Conservation (phyloP, 2,113 vertebrate species). For the Chloroceryle aenea region DNA sequence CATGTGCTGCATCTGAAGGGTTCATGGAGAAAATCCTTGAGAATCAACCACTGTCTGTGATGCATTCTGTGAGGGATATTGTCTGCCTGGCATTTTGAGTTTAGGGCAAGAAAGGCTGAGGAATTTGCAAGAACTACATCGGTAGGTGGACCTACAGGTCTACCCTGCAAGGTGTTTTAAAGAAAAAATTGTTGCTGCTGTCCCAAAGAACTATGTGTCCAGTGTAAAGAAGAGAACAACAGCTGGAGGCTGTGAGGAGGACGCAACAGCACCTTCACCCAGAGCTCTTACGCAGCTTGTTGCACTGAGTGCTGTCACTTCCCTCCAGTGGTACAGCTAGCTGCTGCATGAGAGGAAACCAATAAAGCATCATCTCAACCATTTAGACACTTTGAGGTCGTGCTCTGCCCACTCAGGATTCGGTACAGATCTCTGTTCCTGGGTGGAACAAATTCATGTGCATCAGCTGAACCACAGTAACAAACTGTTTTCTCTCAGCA, state of each 20-base stretch:
- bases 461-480: constrained; percentile 7
- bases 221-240: background rate
- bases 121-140: background rate
- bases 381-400: background rate
- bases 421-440: background rate
- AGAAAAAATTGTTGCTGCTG: background rate
- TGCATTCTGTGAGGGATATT: background rate
- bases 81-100: accelerated
- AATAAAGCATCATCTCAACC: background rate
- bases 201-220: background rate
- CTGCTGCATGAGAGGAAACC: background rate
- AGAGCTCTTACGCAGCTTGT: background rate
- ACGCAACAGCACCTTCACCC: background rate
- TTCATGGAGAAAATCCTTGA: background rate
- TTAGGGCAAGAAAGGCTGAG: background rate
- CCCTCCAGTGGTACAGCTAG: background rate
- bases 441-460: background rate
- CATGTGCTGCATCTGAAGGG: background rate
- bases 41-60: background rate
- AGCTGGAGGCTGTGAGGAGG: background rate
- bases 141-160: background rate
- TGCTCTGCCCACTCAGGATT: background rate
- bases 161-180: background rate
- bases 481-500: background rate
- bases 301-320: background rate